Evolutionary conservation across 2,888 invertebrate genomes (phyloP).

Genomic region (Pollenia amentaria): DNA sequence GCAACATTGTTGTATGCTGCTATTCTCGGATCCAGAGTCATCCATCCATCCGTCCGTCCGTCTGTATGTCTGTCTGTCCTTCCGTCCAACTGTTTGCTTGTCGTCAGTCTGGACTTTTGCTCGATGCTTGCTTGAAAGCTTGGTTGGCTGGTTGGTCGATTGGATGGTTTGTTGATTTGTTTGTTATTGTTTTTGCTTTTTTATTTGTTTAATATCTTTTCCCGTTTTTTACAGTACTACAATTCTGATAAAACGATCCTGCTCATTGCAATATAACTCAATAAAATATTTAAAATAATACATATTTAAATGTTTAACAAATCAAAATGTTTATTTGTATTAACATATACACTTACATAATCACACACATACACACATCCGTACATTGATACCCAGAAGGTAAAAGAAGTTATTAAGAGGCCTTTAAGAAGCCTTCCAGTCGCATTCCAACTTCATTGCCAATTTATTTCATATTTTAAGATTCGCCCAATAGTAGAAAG

Average conservation of each 20-base stretch:
- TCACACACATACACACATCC: not conserved
- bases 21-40: constrained; percentile 28
- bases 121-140: constrained; percentile 21
- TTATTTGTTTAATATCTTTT: constrained; percentile 28
- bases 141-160: constrained; percentile 41
- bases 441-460: too few relatives aligned
- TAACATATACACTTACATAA: constrained; percentile 19
- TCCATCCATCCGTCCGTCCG: constrained; percentile 15
- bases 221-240: constrained; percentile 25
- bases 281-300: constrained; percentile 74
- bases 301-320: constrained; percentile 74
- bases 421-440: too few relatives aligned
- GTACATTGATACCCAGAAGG: not conserved
- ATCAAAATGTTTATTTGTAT: constrained; percentile 75
- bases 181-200: constrained; percentile 41
- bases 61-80: constrained; percentile 12
- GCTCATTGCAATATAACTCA: constrained; percentile 55
- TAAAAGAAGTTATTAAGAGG: too few relatives aligned
- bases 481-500: too few relatives aligned
- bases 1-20: constrained; percentile 74
- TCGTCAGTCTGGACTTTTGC: not conserved
- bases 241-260: constrained; percentile 52
- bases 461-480: too few relatives aligned
- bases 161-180: constrained; percentile 45
- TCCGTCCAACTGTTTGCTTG: not conserved